These are phyloP conservation scores for Pyrocoelia pectoralis DNA, from an alignment of 2,888 invertebrate species.

Conservation along the genomic window DNA sequence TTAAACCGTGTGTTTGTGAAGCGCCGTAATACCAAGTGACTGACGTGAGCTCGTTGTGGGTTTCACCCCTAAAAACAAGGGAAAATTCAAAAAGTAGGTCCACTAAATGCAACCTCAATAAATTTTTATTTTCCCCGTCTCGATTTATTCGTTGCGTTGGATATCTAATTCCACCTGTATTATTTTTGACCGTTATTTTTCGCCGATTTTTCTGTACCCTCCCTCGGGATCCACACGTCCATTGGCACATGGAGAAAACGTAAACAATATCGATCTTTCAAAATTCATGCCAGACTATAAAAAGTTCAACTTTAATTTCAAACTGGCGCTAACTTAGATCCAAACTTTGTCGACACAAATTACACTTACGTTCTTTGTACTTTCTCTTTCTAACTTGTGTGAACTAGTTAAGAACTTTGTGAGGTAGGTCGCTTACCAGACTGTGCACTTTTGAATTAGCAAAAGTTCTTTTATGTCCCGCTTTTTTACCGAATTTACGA, in stretches of 20 bases:
- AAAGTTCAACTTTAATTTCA: constrained; percentile 59
- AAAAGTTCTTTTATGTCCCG: constrained; percentile 48
- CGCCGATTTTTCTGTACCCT: constrained; percentile 27
- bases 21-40: constrained; percentile 59
- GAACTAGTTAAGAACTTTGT: constrained; percentile 58
- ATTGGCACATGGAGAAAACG: constrained; percentile 44
- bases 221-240: constrained; percentile 27
- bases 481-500: constrained; percentile 34
- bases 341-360: constrained; percentile 60
- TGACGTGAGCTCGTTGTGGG: constrained; percentile 56
- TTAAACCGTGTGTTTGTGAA: constrained; percentile 62
- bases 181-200: constrained; percentile 29
- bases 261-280: constrained; percentile 59
- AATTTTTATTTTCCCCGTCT: constrained; percentile 33
- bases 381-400: constrained; percentile 59
- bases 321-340: constrained; percentile 58
- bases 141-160: constrained; percentile 24
- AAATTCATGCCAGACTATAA: constrained; percentile 59
- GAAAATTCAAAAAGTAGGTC: constrained; percentile 38
- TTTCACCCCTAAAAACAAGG: constrained; percentile 37
- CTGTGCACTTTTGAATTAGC: constrained; percentile 54
- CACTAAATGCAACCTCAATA: constrained; percentile 32
- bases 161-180: constrained; percentile 19
- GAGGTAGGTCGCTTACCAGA: constrained; percentile 57
- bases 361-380: constrained; percentile 60